A percentile compares a stretch with the other conserved stretches of the same genome.
Conservation (phyloP, 2,888 invertebrate species). For the Synergus itoensis region DNA sequence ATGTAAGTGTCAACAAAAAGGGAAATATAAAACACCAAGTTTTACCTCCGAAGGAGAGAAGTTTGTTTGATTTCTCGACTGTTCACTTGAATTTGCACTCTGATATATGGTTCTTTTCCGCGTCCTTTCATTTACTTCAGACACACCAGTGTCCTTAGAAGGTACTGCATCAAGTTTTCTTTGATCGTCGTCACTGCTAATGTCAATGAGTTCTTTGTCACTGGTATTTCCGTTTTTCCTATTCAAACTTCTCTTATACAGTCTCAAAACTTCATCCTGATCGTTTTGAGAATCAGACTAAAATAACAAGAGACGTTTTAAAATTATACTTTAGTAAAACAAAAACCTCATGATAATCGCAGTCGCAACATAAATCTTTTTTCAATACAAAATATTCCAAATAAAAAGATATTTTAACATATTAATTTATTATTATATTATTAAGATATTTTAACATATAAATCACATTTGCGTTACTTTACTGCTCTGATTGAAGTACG, state of each 20-base stretch:
- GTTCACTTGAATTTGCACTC: conserved; percentile 34
- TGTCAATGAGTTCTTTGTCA: conserved; percentile 87
- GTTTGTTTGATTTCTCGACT: conserved; percentile 26
- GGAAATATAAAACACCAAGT: not conserved
- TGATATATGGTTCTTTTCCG: conserved; percentile 24
- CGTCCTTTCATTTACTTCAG: conserved; percentile 22
- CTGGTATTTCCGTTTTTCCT: conserved; percentile 77
- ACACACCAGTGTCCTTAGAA: conserved; percentile 20
- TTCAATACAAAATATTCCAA: conserved; percentile 21
- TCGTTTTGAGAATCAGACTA: conserved; percentile 69
- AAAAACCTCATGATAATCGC: not conserved
- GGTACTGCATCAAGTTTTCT: conserved; percentile 56
- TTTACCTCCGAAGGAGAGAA: conserved; percentile 32
- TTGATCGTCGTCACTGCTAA: conserved; percentile 85
- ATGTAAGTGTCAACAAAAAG: not conserved
- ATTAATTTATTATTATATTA: no score
- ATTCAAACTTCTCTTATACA: conserved; percentile 78
- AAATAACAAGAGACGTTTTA: conserved; percentile 48
- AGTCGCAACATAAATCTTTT: not conserved
- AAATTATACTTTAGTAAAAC: conserved; percentile 7
- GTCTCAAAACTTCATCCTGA: conserved; percentile 73
- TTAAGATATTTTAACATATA: no score
- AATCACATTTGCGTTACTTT: no score
- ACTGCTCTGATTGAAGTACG: no score
- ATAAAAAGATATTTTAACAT: conserved; percentile 21